Base-by-base conservation (phyloP, 2,888 invertebrate species). In the Oxycera nigricornis region DNA sequence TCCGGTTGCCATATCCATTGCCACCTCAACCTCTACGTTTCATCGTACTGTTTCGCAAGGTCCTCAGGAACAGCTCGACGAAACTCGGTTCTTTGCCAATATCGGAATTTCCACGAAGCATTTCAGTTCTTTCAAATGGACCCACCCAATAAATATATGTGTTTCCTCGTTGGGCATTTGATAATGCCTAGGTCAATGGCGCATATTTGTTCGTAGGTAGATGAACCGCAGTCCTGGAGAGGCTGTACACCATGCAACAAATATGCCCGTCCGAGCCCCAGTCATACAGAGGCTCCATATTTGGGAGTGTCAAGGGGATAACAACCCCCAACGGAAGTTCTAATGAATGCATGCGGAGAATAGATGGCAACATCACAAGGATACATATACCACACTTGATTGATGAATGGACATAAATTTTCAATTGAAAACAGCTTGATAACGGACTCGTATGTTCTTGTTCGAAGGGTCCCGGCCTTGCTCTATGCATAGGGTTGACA, bases 391-490 rank as follows among this genome's bases (percentile, higher is more conserved):
- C 31, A 24, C 61, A 59, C 59, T 72, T 76, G 76, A 76, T 74
- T 74, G 73, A 76, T 76, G 76, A 74, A 74, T 76, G 74, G 70
- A 68, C 76, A 76, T 76, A 74, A 74, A 74, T 76, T 76, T 76
- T 74, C 76, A 76, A 76, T 76, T 73, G 76, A 73, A 76, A 73
- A 55, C 73, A 55, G 68, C 73, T 73, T 75, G 75, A 75, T 67
- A 75, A 68, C 73, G 59, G 72, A 39, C 35, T 65, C 46, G 11
- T 11, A 14, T 46, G 46, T 46, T 46, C 17, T 46, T n/a, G 46
- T 46, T 46, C n/a, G 46, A 17, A 20, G 17, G 14, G 22, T 35
- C n/a, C 24, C 31, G 35, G 39, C 65, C 39, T 28, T 14, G 14
- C 17, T 46, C 46, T 46, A 46, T 46, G 14, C 46, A 46, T 14